A percentile compares a stretch with the other conserved stretches of the same genome.
Evolutionary conservation across 1,140 invertebrate genomes (phyloP).

Genomic region (Dinoponera quadriceps): DNA sequence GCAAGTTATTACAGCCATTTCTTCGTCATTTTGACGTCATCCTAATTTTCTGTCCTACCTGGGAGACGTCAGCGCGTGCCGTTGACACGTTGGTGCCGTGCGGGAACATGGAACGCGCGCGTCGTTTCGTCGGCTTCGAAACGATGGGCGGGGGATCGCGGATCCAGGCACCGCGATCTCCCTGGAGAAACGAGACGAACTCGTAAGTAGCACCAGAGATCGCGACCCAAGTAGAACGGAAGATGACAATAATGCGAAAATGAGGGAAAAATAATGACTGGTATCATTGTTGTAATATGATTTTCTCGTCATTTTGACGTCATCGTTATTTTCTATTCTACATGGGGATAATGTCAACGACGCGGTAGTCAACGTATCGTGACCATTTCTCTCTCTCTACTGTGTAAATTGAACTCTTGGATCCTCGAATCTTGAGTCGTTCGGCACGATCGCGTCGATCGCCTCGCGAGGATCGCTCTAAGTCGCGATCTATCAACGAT

Average conservation of each 20-base stretch:
- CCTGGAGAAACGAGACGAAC: background rate
- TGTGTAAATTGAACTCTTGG: constrained; percentile 39
- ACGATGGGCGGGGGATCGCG: constrained; percentile 9
- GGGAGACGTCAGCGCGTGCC: constrained; percentile 37
- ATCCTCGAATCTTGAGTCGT: background rate
- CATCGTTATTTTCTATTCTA: too few relatives aligned
- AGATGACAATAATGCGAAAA: too few relatives aligned
- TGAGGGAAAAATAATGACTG: too few relatives aligned
- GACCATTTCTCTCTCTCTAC: background rate
- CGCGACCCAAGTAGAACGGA: constrained; percentile 8
- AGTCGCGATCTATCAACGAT: constrained; percentile 42
- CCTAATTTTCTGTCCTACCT: too few relatives aligned
- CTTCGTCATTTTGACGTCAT: too few relatives aligned
- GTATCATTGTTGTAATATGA: too few relatives aligned
- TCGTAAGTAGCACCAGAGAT: background rate
- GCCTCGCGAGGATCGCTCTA: constrained; percentile 29
- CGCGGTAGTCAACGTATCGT: constrained; percentile 34
- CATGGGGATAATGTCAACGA: too few relatives aligned
- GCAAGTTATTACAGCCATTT: too few relatives aligned
- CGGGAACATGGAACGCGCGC: background rate
- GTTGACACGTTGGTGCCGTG: constrained; percentile 42
- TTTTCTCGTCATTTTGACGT: too few relatives aligned
- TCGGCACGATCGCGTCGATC: constrained; percentile 17
- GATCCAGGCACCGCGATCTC: background rate
- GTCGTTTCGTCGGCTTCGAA: constrained; percentile 4